Base-by-base conservation (phyloP, 2,797 vertebrate species). In the Antrozous pallidus region DNA sequence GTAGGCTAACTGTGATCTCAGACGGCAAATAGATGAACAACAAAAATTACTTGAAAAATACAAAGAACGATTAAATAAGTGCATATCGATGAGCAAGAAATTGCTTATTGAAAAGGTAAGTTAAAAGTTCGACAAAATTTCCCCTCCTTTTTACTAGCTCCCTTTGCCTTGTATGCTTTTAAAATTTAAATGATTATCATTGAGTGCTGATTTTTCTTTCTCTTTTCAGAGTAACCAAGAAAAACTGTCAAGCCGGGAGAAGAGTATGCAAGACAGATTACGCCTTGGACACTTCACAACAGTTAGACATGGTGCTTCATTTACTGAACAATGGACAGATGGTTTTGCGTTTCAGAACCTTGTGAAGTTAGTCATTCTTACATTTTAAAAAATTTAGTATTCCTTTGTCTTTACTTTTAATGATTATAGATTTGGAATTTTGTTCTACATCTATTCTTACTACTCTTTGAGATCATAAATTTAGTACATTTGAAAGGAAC, bases 31-130 rank as follows among this genome's bases (percentile, higher is more conserved):
- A 98, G 99, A 99, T 95, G 99, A 99, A 98, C 99, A 99, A 98
- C 99, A 99, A 98, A 99, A 99, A 98, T 98, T 99, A 99, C 99
- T 99, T 99, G 99, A 99, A 99, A 99, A 99, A 98, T 99, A 99
- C 95, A 99, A 99, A 98, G 99, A 99, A 98, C 99, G 99, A 94
- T 99, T 99, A 98, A 99, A 99, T 98, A 99, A 99, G 98, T 99
- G 99, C 97, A 99, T 99, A 98, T 99, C 99, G 93, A 99, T 99
- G 99, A 99, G 99, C 98, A 99, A 99, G 98, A 99, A 99, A 97
- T 98, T 99, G 98, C 98, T 99, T 38, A 99, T 99, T 98, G 99
- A 99, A 98, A 99, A 99, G 99, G 99, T 99, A 98, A 97, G 97
- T 95, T 96, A n/a, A 87, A 54, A 94, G 17, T 85, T 94, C 17